Evolutionary conservation across 2,113 vertebrate species (phyloP).

Genomic region (Petroica traversi): DNA sequence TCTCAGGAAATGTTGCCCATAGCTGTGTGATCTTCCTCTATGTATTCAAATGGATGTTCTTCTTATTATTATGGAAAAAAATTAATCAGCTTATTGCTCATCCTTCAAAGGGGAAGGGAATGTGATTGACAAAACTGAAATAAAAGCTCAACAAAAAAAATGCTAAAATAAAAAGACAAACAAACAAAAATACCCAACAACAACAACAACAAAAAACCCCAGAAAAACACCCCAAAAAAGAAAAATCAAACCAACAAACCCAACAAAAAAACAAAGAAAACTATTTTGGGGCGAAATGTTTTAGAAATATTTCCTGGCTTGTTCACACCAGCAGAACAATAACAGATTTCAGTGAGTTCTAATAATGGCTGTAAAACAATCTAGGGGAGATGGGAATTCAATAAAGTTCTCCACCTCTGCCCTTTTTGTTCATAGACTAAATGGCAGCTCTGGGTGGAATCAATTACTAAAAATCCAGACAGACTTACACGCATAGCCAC

Average conservation of each 20-base stretch:
- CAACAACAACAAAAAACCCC: background rate
- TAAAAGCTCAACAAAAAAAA: background rate
- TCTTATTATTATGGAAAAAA: background rate
- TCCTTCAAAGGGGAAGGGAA: background rate
- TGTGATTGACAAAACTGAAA: background rate
- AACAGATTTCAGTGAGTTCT: background rate
- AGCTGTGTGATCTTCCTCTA: background rate
- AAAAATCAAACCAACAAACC: too few species aligned
- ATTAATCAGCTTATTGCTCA: background rate
- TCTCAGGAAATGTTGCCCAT: background rate
- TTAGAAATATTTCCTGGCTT: background rate
- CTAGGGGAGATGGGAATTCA: background rate
- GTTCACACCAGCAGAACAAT: background rate
- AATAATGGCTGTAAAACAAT: background rate
- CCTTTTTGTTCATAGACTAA: background rate
- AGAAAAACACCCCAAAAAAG: too few species aligned
- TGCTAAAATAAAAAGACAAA: too few species aligned
- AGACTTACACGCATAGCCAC: background rate
- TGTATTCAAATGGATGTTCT: background rate
- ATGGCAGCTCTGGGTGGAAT: background rate
- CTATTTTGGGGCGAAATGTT: fast-evolving
- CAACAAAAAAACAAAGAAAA: background rate
- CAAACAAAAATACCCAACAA: too few species aligned
- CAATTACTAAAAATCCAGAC: background rate
- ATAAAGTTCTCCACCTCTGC: background rate